Base-by-base conservation (phyloP, 2,113 vertebrate species). In the Alouatta palliata region DNA sequence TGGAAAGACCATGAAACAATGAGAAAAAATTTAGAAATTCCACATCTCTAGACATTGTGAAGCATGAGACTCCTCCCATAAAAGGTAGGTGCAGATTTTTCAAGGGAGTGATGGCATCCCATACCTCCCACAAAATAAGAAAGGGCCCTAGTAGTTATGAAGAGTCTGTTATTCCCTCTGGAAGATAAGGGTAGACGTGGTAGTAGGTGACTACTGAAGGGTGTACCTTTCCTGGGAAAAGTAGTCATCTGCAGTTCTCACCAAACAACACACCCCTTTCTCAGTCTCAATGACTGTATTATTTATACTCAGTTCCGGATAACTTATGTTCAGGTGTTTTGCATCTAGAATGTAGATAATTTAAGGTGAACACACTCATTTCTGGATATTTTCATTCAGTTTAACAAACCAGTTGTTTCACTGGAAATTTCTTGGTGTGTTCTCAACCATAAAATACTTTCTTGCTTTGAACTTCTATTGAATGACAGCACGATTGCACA, bases 341-440 rank as follows among this genome's bases (percentile, higher is more conserved):
- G 23, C 32, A 58, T 47, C 35, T 87, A 25, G 43, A 71, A 61
- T 88, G 85, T 83, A 94, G 43, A 71, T 54, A 87, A 81, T 45
- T 70, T 87, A 52, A 75, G 35, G 21, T 49, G 92, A 81, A 40
- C 12, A 87, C 25, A 85, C 25, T 96, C 12, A 76, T 83, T 82
- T 89, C 54, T 64, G 6, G 94, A 45, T 82, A 89, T 90, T 88
- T 84, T n/a, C 32, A 47, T 56, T 97, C 25, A 35, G 11, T 82
- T 17, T 54, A 90, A 83, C 10, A 56, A 88, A 76, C 17, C 32
- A 79, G 1, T 66, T 81, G 23, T 75, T 91, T 87, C 30, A 54
- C 19, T 61, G n/a, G 32, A 95, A 97, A 86, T 91, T 45, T 90
- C 77, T 88, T 91, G 52, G 6, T 91, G 10, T 75, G 45, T 45